Conservation (phyloP, 2,888 invertebrate genomes). For the Pammene aurita region DNA sequence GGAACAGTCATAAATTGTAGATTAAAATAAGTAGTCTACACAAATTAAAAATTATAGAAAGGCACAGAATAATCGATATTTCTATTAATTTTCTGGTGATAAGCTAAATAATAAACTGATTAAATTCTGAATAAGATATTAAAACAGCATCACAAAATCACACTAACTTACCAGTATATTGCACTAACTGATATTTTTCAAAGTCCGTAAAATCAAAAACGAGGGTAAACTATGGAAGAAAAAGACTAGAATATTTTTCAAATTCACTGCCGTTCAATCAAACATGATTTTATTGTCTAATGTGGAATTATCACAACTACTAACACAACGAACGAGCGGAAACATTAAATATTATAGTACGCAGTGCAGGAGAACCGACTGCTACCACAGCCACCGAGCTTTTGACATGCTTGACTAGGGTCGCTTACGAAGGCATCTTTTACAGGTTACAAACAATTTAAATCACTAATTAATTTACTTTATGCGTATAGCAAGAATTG, state of each 20-base stretch:
- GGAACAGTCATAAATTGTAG: too few species aligned
- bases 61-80: neutral
- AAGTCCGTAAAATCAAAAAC: constrained; percentile 51
- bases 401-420: constrained; percentile 38
- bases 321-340: constrained; percentile 11
- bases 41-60: neutral
- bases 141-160: neutral
- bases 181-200: constrained; percentile 55
- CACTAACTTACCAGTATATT: constrained; percentile 45
- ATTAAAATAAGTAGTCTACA: too few species aligned
- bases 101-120: neutral
- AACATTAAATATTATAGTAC: constrained; percentile 25
- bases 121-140: neutral
- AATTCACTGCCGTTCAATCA: constrained; percentile 56
- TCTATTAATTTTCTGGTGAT: neutral
- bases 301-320: constrained; percentile 17
- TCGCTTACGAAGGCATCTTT: constrained; percentile 37
- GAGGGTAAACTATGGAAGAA: constrained; percentile 66
- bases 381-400: constrained; percentile 26
- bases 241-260: constrained; percentile 66
- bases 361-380: constrained; percentile 34
- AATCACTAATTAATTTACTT: constrained; percentile 4
- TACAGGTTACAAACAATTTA: constrained; percentile 19
- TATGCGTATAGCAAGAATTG: constrained; percentile 2
- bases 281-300: constrained; percentile 52